A percentile compares a stretch with the other conserved stretches of the same genome.
Conservation (phyloP, 2,113 vertebrate genomes). For the Pristiophorus japonicus region DNA sequence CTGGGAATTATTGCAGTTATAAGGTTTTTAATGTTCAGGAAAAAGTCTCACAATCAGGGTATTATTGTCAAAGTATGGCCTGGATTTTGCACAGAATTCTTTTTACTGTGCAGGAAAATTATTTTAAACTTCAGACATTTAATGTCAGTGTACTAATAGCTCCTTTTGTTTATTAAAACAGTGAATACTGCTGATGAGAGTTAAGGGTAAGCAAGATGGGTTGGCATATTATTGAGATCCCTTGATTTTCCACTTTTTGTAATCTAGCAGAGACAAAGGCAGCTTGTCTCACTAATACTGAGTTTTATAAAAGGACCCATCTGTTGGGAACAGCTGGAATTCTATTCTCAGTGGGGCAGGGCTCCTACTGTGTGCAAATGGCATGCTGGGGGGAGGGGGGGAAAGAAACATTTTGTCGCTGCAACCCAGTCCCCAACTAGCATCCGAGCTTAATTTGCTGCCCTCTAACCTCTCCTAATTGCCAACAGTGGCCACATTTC, state of each 20-base stretch:
- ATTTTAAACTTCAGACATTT: not conserved
- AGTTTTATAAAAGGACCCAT: slow-evolving; percentile 15
- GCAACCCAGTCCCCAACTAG: not conserved
- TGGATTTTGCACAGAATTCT: not conserved
- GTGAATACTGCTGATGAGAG: not conserved
- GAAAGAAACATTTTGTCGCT: not conserved
- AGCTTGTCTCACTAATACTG: not conserved
- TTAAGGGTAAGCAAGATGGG: not conserved
- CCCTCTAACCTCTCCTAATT: slow-evolving; percentile 14
- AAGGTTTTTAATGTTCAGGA: not conserved
- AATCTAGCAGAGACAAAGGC: too few species aligned
- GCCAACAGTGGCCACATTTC: not conserved
- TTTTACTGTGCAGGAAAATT: not conserved
- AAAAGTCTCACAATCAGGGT: not conserved
- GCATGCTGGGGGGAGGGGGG: not conserved
- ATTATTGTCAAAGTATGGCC: not conserved
- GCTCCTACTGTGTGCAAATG: not conserved
- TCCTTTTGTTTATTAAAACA: not conserved
- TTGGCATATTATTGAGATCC: not conserved
- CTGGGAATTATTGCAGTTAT: slow-evolving; percentile 24
- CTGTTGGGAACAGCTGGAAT: slow-evolving; percentile 29
- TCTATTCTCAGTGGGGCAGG: not conserved
- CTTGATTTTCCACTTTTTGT: not conserved
- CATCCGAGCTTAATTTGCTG: not conserved
- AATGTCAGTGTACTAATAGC: not conserved